phyloP scores from a whole-genome alignment of 2,113 vertebrate genomes.

The Neopipo cinnamomea region DNA sequence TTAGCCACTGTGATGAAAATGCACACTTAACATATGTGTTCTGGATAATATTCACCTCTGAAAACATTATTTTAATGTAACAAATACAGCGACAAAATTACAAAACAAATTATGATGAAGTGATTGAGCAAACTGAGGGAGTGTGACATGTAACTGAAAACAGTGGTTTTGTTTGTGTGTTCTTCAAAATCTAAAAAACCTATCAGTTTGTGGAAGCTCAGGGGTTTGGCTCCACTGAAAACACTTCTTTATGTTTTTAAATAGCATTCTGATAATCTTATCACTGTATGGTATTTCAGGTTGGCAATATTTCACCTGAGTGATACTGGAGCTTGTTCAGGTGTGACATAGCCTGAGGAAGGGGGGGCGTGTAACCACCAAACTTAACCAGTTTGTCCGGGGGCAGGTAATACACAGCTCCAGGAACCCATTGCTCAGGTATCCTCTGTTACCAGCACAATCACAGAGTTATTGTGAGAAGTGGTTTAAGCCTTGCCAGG shows the following conservation, averaged over 20 bases:
- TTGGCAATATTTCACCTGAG: background rate
- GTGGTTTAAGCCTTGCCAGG: background rate
- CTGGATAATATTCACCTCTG: background rate
- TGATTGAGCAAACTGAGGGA: background rate
- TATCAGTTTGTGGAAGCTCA: background rate
- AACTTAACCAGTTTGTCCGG: background rate
- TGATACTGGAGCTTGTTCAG: background rate
- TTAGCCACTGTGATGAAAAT: background rate
- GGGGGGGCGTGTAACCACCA: background rate
- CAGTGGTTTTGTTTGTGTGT: fast-evolving
- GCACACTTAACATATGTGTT: background rate
- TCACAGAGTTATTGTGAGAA: background rate
- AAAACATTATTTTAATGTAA: background rate
- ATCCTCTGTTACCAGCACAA: background rate
- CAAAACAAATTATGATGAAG: background rate
- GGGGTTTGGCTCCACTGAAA: background rate
- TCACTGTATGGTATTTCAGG: background rate
- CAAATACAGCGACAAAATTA: background rate
- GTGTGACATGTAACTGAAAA: background rate
- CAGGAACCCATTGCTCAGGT: background rate
- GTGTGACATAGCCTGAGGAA: background rate
- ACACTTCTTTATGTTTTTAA: background rate
- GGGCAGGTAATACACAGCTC: background rate
- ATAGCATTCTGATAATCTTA: background rate
- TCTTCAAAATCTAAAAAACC: background rate